Percentiles rank a stretch among this genome's conserved stretches.
These are phyloP conservation scores for Pipa parva DNA, from an alignment of 2,113 vertebrate species.

Conservation along the genomic window DNA sequence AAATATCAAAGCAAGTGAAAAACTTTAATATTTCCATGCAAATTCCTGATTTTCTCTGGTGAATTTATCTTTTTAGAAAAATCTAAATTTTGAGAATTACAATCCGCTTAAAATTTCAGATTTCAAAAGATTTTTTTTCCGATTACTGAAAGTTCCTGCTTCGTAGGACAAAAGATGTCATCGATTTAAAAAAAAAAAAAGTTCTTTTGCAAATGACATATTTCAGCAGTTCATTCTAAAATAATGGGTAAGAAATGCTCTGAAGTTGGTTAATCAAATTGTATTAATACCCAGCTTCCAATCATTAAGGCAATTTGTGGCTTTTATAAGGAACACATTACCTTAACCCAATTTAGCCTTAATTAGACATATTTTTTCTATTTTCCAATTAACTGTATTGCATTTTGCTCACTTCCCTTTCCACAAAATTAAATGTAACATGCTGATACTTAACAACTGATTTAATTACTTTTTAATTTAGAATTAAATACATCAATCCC, in stretches of 20 bases:
- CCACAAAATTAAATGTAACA: conserved; percentile 18
- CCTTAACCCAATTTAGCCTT: not conserved
- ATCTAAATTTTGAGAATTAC: no score
- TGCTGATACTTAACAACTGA: conserved; percentile 16
- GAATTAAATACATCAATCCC: conserved; percentile 29
- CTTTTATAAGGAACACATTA: conserved; percentile 23
- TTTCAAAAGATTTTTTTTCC: no score
- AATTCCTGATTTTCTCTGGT: no score
- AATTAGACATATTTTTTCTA: conserved; percentile 19
- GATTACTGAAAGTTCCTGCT: no score
- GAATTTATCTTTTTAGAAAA: no score
- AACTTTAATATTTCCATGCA: no score
- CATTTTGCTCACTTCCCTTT: not conserved
- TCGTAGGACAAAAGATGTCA: no score
- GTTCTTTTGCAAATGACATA: no score
- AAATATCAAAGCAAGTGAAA: no score
- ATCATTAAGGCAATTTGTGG: conserved; percentile 18
- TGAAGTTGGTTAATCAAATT: conserved; percentile 15
- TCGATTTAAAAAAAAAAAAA: no score
- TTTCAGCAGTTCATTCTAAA: no score
- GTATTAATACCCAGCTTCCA: conserved; percentile 8
- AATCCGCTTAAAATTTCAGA: no score
- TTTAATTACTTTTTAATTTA: conserved; percentile 39
- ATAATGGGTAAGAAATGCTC: not conserved
- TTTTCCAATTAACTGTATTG: conserved; percentile 10